phyloP scores from a whole-genome alignment of 1,140 invertebrate species.

The Dinoponera quadriceps region DNA sequence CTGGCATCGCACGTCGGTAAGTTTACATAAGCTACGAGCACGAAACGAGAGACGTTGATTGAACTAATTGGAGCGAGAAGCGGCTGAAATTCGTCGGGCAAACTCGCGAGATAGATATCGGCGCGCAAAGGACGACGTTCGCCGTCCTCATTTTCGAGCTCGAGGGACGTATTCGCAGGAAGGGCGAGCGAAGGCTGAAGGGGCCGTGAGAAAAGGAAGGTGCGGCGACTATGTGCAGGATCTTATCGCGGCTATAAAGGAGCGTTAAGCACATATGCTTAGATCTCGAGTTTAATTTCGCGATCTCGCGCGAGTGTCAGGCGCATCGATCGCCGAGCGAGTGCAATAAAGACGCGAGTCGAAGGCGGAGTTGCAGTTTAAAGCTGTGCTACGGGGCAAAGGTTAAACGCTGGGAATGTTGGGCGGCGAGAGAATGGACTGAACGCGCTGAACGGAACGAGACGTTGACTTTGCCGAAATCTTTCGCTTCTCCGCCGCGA shows the following conservation, averaged over 20 bases:
- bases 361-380: constrained; percentile 61
- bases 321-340: constrained; percentile 57
- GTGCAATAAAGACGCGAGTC: constrained; percentile 67
- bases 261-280: constrained; percentile 77
- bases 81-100: too few relatives aligned
- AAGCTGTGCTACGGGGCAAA: constrained; percentile 46
- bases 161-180: background rate
- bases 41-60: too few relatives aligned
- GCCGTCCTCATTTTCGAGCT: background rate
- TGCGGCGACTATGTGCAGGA: constrained; percentile 48
- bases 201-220: background rate
- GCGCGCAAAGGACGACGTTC: background rate
- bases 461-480: too few relatives aligned
- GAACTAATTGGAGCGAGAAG: too few relatives aligned
- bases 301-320: constrained; percentile 71
- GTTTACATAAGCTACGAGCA: too few relatives aligned
- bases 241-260: constrained; percentile 67
- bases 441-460: too few relatives aligned
- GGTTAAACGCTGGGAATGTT: background rate
- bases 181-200: background rate
- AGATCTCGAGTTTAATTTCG: constrained; percentile 77
- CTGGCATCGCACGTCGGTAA: too few relatives aligned
- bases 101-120: too few relatives aligned
- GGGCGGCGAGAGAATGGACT: too few relatives aligned
- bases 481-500: too few relatives aligned